phyloP scores from a whole-genome alignment of 2,888 invertebrate genomes.

The Eretmocerus hayati region DNA sequence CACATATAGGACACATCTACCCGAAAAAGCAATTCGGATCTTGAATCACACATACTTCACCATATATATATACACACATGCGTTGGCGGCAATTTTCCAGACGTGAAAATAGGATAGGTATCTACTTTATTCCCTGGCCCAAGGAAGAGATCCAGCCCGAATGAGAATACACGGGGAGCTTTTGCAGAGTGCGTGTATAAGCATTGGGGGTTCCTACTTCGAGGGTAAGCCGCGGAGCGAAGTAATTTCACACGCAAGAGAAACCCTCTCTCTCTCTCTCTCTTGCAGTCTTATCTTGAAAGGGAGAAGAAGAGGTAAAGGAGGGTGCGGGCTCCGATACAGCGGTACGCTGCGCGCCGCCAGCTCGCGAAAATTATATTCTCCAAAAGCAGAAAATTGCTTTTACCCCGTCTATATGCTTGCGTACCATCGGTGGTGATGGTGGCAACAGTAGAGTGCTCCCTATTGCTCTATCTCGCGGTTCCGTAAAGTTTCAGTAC shows the following conservation, averaged over 20 bases:
- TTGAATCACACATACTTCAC: neutral
- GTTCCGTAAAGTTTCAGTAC: slow-evolving; percentile 10
- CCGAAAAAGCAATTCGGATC: slow-evolving; percentile 15
- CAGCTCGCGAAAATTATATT: slow-evolving; percentile 41
- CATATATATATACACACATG: no score
- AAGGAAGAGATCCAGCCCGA: no score
- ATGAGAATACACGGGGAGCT: slow-evolving; percentile 42
- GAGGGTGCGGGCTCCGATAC: slow-evolving; percentile 25
- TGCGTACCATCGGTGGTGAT: no score
- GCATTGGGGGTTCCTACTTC: no score
- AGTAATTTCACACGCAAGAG: slow-evolving; percentile 43
- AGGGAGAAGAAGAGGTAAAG: no score
- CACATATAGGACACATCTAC: no score
- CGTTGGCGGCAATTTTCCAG: slow-evolving; percentile 40
- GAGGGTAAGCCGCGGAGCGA: slow-evolving; percentile 45
- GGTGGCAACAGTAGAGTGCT: no score
- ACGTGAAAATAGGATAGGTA: slow-evolving; percentile 43
- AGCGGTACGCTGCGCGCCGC: neutral
- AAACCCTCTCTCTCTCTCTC: neutral
- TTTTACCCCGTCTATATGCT: slow-evolving; percentile 25
- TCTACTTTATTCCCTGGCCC: slow-evolving; percentile 44
- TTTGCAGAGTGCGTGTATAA: no score
- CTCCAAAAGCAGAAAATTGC: slow-evolving; percentile 41
- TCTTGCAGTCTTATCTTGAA: slow-evolving; percentile 38
- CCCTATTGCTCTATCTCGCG: no score